Evolutionary conservation across 2,113 vertebrate genomes (phyloP).

Genomic region (Dolichotis patagonum): DNA sequence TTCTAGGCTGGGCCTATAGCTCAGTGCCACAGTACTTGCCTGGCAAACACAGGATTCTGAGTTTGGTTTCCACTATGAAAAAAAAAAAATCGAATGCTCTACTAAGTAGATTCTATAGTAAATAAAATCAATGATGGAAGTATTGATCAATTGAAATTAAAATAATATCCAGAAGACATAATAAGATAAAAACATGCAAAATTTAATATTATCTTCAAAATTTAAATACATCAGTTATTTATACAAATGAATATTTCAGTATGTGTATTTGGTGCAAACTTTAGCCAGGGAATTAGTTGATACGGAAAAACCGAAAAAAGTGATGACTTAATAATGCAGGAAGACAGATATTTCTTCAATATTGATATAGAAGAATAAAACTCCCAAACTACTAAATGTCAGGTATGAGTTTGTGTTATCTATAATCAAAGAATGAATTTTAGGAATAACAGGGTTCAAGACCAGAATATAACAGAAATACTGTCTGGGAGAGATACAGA

Average conservation of each 20-base stretch:
- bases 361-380: no score
- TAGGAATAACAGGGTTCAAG: no score
- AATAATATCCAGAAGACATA: neutral
- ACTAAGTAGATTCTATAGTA: neutral
- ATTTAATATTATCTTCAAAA: neutral
- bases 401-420: no score
- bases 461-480: no score
- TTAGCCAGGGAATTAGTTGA: neutral
- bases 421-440: no score
- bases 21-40: no score
- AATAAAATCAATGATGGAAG: neutral
- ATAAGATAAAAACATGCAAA: neutral
- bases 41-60: no score
- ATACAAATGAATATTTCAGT: neutral
- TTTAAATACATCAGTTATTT: neutral
- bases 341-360: neutral
- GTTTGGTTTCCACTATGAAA: no score
- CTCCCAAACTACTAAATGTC: no score
- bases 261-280: neutral
- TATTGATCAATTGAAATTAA: slow-evolving; percentile 4
- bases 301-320: neutral
- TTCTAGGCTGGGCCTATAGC: no score
- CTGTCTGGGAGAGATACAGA: no score
- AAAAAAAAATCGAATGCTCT: neutral
- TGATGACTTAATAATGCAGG: neutral